Conservation (phyloP, 2,797 vertebrate species). For the Tokudaia muenninki region DNA sequence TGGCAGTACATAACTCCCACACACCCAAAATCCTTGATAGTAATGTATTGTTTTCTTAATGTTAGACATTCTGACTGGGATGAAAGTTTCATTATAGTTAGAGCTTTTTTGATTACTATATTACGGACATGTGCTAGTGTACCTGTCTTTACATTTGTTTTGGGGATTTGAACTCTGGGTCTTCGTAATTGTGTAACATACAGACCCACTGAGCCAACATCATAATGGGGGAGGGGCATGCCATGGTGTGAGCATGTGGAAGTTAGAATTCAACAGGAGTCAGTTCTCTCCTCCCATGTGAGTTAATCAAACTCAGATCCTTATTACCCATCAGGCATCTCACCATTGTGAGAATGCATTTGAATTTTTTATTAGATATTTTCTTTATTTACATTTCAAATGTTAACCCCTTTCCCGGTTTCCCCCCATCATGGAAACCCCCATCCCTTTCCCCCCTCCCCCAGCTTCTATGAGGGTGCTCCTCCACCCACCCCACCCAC, state of each 20-base stretch:
- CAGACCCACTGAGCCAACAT: background rate
- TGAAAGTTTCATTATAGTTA: background rate
- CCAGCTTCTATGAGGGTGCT: no score
- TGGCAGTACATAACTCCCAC: background rate
- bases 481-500: no score
- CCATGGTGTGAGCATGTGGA: background rate
- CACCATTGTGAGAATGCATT: background rate
- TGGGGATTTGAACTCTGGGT: background rate
- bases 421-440: no score
- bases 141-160: background rate
- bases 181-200: background rate
- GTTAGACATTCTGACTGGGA: background rate
- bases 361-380: background rate
- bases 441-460: no score
- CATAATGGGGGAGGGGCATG: background rate
- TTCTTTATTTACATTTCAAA: no score
- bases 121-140: background rate
- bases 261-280: background rate
- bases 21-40: background rate
- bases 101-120: background rate
- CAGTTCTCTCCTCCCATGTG: background rate
- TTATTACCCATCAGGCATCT: background rate
- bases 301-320: background rate
- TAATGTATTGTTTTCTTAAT: background rate
- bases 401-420: no score